Conservation (phyloP, 2,888 invertebrate genomes). For the Chymomyza fuscimana region DNA sequence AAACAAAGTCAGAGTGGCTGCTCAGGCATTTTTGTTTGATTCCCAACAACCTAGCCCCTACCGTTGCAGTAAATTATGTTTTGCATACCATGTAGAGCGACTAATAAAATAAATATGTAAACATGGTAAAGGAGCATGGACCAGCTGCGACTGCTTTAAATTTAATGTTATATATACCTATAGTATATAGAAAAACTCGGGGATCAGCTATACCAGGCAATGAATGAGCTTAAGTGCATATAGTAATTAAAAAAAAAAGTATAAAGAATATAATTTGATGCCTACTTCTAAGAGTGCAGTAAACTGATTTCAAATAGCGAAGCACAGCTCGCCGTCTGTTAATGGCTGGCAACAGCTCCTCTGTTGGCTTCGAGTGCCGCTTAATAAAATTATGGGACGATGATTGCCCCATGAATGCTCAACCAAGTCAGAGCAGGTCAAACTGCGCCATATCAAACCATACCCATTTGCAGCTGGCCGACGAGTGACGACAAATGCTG, state of each 20-base stretch:
- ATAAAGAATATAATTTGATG: not conserved
- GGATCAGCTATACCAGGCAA: conserved; percentile 21
- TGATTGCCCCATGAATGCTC: conserved; percentile 53
- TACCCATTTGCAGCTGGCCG: conserved; percentile 30
- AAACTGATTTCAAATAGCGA: not conserved
- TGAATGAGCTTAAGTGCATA: conserved; percentile 22
- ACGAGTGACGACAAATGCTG: conserved; percentile 35
- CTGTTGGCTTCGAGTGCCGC: conserved; percentile 35
- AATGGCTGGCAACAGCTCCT: not conserved
- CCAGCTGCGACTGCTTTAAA: conserved; percentile 31
- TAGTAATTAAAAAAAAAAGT: conserved; percentile 37
- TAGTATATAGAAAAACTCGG: conserved; percentile 15
- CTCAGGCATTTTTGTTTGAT: conserved; percentile 63
- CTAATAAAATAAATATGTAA: conserved; percentile 61
- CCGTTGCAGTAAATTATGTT: not conserved
- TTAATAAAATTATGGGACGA: conserved; percentile 74
- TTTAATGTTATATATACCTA: conserved; percentile 35
- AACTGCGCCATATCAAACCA: not conserved
- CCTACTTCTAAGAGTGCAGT: not conserved
- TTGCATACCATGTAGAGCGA: conserved; percentile 13
- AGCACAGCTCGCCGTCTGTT: not conserved
- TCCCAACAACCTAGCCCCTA: conserved; percentile 25
- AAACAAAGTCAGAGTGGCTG: conserved; percentile 69
- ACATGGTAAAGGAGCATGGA: not conserved
- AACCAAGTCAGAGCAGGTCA: conserved; percentile 2